A percentile compares a stretch with the other conserved stretches of the same genome.
Evolutionary conservation across 2,888 invertebrate genomes (phyloP).

Genomic region (Pyrochroa serraticornis): DNA sequence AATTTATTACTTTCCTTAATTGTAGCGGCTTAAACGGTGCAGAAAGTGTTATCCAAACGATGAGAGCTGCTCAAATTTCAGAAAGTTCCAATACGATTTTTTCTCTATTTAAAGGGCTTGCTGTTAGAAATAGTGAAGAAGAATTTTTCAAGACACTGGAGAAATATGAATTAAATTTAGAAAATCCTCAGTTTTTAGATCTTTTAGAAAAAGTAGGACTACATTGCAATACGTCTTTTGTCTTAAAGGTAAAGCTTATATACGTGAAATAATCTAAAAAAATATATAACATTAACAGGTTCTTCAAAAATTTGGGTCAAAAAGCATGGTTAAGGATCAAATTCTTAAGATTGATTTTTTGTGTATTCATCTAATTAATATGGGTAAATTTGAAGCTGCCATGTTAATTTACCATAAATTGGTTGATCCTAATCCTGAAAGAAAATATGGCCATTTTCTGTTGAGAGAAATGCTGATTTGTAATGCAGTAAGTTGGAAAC

Average conservation of each 20-base stretch:
- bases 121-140: conserved; percentile 57
- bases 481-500: conserved; percentile 55
- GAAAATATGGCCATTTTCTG: conserved; percentile 63
- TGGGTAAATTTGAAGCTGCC: conserved; percentile 60
- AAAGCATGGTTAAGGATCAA: conserved; percentile 33
- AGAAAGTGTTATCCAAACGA: conserved; percentile 62
- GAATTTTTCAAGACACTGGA: conserved; percentile 55
- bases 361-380: conserved; percentile 62
- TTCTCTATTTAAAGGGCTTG: conserved; percentile 60
- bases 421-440: conserved; percentile 56
- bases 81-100: conserved; percentile 61
- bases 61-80: conserved; percentile 63
- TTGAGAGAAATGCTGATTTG: conserved; percentile 66
- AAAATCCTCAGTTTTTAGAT: conserved; percentile 55
- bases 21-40: conserved; percentile 57
- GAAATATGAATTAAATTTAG: conserved; percentile 43
- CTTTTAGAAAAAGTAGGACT: conserved; percentile 58
- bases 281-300: conserved; percentile 5
- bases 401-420: conserved; percentile 61
- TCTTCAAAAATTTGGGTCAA: background rate
- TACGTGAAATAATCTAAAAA: background rate
- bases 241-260: conserved; percentile 30
- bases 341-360: conserved; percentile 48
- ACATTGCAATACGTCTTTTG: conserved; percentile 33
- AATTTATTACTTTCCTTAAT: conserved; percentile 29